Evolutionary conservation across 2,888 invertebrate genomes (phyloP).

Genomic region (Lapara coniferarum): DNA sequence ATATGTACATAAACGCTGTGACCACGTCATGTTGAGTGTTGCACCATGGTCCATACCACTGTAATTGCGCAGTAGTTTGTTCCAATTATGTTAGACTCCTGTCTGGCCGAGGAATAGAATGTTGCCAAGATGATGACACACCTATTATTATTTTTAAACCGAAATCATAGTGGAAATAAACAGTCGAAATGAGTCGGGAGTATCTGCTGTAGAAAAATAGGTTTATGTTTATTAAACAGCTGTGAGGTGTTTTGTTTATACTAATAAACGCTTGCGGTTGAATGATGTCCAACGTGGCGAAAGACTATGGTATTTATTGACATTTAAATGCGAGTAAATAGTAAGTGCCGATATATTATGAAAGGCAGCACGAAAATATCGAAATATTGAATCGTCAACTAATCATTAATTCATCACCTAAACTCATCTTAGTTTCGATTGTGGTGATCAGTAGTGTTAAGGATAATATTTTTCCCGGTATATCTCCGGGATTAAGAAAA

Average conservation of each 20-base stretch:
- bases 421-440: not conserved
- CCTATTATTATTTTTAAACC: slow-evolving; percentile 27
- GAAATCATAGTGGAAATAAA: slow-evolving; percentile 33
- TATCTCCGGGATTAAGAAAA: not conserved
- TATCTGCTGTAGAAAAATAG: not conserved
- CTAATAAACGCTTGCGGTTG: slow-evolving; percentile 9
- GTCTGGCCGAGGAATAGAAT: slow-evolving; percentile 50
- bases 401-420: not conserved
- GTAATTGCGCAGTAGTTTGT: slow-evolving; percentile 1
- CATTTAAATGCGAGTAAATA: not conserved
- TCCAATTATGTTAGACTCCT: slow-evolving; percentile 45
- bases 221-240: slow-evolving; percentile 14
- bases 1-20: not conserved
- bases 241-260: not conserved
- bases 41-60: not conserved
- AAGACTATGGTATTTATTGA: not conserved
- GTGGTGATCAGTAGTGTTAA: not conserved
- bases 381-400: not conserved
- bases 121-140: slow-evolving; percentile 32
- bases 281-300: not conserved
- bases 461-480: not conserved
- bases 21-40: not conserved
- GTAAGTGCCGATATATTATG: not conserved
- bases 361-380: no score
- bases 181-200: not conserved